phyloP scores from a whole-genome alignment of 2,113 vertebrate species.

The Gnathonemus echidnorhynchus region DNA sequence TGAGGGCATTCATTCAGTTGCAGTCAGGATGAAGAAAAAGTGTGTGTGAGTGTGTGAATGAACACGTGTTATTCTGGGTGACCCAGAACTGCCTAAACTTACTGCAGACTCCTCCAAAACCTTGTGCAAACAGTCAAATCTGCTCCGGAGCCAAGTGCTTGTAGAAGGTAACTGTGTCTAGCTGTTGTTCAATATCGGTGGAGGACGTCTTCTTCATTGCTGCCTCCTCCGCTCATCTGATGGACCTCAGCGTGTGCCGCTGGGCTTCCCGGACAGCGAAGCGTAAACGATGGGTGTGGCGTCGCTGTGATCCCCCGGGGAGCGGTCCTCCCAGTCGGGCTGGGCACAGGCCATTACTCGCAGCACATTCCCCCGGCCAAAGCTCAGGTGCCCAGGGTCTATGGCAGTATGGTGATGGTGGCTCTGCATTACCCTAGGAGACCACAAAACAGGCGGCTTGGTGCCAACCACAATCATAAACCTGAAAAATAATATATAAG shows the following conservation, averaged over 20 bases:
- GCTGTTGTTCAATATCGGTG: not conserved
- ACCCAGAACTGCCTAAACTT: not conserved
- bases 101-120: not conserved
- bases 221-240: not conserved
- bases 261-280: conserved; percentile 51
- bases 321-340: conserved; percentile 79
- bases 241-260: not conserved
- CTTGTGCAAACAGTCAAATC: conserved; percentile 7
- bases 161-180: not conserved
- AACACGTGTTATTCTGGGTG: not conserved
- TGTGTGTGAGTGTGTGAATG: not conserved
- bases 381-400: conserved; percentile 81
- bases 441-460: not conserved
- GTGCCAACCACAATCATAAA: not conserved
- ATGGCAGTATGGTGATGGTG: conserved; percentile 83
- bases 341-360: conserved; percentile 69
- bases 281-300: conserved; percentile 84
- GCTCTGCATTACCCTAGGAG: conserved; percentile 73
- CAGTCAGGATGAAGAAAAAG: not conserved
- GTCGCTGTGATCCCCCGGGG: conserved; percentile 61
- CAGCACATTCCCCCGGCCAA: conserved; percentile 79
- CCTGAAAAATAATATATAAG: not conserved
- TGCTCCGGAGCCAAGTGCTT: not conserved
- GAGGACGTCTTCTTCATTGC: not conserved
- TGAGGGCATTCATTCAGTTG: not conserved